A percentile compares a stretch with the other conserved stretches of the same genome.
Evolutionary conservation across 1,140 invertebrate species (phyloP).

Genomic region (Micrasema longulum): DNA sequence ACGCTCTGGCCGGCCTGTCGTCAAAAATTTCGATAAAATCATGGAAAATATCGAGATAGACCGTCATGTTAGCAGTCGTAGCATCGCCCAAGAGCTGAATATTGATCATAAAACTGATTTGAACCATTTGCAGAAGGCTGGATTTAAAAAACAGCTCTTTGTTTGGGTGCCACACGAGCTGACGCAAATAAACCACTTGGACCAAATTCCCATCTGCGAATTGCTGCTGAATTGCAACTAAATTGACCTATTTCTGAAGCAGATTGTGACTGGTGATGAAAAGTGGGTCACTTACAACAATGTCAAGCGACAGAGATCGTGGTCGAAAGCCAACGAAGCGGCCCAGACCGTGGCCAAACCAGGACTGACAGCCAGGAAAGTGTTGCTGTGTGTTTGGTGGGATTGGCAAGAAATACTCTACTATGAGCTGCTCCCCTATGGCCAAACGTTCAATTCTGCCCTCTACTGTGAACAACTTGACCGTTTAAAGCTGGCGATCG

Average conservation of each 20-base stretch:
- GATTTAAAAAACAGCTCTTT: no score
- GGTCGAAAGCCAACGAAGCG: slow-evolving; percentile 1
- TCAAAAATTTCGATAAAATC: slow-evolving; percentile 14
- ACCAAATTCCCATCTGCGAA: slow-evolving; percentile 15
- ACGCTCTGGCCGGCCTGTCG: slow-evolving; percentile 18
- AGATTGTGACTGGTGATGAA: no score
- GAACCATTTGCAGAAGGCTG: no score
- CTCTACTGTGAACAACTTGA: slow-evolving; percentile 18
- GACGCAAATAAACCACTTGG: slow-evolving; percentile 18
- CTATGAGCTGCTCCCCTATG: no score
- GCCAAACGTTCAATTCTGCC: no score
- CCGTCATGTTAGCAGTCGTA: slow-evolving; percentile 22
- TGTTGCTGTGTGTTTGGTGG: slow-evolving; percentile 13
- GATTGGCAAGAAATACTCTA: no score
- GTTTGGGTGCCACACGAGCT: slow-evolving; percentile 17
- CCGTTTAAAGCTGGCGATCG: slow-evolving; percentile 18
- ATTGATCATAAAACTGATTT: no score
- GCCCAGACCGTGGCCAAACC: not conserved
- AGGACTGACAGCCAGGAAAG: not conserved
- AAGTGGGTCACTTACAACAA: not conserved
- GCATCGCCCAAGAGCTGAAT: slow-evolving; percentile 18
- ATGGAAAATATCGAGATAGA: slow-evolving; percentile 14
- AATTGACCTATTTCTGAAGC: no score
- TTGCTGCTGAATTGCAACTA: no score
- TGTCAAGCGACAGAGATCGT: not conserved